These are phyloP conservation scores for Penaeus vannamei DNA, from an alignment of 1,140 invertebrate genomes.

Conservation along the genomic window DNA sequence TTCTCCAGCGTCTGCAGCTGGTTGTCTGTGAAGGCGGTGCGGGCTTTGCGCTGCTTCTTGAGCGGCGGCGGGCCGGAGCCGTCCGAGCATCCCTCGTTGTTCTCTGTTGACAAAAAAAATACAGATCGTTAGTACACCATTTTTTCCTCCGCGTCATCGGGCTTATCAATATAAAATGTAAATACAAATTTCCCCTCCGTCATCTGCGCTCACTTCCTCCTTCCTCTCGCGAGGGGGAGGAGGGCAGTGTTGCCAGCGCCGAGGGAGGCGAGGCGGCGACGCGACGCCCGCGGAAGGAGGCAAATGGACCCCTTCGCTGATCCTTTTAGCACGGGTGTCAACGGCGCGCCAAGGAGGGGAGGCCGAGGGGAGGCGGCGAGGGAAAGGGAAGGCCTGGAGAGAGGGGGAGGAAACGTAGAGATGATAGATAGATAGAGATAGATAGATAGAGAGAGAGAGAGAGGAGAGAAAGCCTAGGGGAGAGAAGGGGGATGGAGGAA, in stretches of 20 bases:
- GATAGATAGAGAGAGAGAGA: no score
- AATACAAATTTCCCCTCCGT: neutral
- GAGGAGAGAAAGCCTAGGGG: no score
- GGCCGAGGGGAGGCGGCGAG: neutral
- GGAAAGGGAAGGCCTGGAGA: neutral
- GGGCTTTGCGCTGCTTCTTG: conserved; percentile 57
- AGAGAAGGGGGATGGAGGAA: no score
- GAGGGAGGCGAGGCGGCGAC: conserved; percentile 17
- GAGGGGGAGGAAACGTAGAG: no score
- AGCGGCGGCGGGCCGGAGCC: conserved; percentile 42
- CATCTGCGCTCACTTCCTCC: neutral
- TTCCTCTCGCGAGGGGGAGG: conserved; percentile 20
- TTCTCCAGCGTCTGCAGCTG: conserved; percentile 62
- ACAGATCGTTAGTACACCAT: conserved; percentile 1
- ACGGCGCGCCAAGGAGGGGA: neutral
- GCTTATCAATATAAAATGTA: neutral
- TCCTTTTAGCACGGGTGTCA: conserved; percentile 51
- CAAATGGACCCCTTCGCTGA: conserved; percentile 28
- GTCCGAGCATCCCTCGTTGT: conserved; percentile 43
- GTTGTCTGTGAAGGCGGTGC: conserved; percentile 60
- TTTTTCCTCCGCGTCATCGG: neutral
- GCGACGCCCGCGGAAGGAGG: neutral
- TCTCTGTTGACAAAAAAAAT: conserved; percentile 32
- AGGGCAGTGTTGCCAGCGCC: conserved; percentile 38
- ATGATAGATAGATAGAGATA: no score